phyloP scores from a whole-genome alignment of 2,797 vertebrate genomes.

The Anniella stebbinsi region DNA sequence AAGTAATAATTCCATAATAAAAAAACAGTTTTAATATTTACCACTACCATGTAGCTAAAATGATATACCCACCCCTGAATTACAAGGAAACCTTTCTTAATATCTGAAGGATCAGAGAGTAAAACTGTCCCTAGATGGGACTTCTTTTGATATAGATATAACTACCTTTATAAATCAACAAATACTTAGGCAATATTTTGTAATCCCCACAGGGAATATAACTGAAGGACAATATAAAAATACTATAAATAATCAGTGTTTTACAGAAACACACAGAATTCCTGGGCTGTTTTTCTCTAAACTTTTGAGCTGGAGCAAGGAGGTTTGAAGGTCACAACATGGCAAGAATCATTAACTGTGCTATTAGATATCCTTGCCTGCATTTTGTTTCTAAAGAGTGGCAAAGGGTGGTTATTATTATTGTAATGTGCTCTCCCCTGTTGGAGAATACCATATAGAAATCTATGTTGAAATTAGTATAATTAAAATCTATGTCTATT shows the following conservation, averaged over 20 bases:
- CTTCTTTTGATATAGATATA: neutral
- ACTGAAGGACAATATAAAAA: neutral
- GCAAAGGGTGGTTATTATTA: neutral
- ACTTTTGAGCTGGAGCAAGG: neutral
- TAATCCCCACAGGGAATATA: neutral
- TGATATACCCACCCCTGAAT: neutral
- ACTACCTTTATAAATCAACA: neutral
- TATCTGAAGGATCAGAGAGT: neutral
- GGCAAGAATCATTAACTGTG: neutral
- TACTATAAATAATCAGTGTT: conserved; percentile 14
- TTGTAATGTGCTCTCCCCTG: neutral
- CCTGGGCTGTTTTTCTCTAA: conserved; percentile 34
- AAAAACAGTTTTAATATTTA: neutral
- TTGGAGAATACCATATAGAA: neutral
- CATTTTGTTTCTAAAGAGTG: neutral
- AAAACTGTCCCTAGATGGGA: neutral
- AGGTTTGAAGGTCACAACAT: conserved; percentile 12
- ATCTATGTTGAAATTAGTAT: neutral
- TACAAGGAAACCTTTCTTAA: conserved; percentile 42
- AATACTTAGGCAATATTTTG: neutral
- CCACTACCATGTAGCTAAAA: neutral
- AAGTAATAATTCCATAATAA: neutral
- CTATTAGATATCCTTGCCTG: neutral
- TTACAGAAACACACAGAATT: conserved; percentile 31
- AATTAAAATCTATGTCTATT: neutral